phyloP scores from a whole-genome alignment of 2,797 vertebrate genomes.

The Mus minutoides region DNA sequence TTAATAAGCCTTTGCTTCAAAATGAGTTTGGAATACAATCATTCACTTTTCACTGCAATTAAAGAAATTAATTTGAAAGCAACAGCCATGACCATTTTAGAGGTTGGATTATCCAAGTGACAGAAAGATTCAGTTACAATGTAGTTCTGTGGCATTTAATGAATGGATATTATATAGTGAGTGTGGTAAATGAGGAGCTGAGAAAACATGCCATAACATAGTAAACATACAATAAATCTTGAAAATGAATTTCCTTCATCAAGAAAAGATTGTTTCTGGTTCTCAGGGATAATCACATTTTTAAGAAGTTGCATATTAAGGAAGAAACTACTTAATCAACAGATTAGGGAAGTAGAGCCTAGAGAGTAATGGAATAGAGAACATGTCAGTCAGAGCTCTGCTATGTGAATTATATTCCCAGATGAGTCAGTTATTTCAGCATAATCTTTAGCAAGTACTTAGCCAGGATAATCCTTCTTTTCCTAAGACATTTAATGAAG shows the following conservation, averaged over 20 bases:
- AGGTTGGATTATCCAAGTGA: neutral
- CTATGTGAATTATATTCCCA: conserved; percentile 15
- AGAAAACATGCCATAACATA: neutral
- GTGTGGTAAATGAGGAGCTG: neutral
- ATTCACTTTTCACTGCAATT: neutral
- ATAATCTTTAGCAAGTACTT: neutral
- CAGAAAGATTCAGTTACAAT: neutral
- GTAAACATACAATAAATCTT: conserved; percentile 7
- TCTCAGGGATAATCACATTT: conserved; percentile 20
- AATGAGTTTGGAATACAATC: conserved; percentile 1
- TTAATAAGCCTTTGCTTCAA: conserved; percentile 12
- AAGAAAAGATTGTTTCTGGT: conserved; percentile 11
- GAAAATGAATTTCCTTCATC: conserved; percentile 21
- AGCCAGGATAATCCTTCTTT: neutral
- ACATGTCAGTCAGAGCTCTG: conserved; percentile 20
- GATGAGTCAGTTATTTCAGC: neutral
- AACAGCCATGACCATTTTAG: neutral
- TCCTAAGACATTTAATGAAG: neutral
- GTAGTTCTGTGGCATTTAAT: neutral
- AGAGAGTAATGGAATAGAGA: conserved; percentile 29
- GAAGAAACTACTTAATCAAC: neutral
- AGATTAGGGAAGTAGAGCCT: neutral
- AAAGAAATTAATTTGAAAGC: conserved; percentile 50
- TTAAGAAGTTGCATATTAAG: conserved; percentile 50
- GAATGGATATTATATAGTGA: neutral